These are phyloP conservation scores for Acleris laterana DNA, from an alignment of 2,888 invertebrate species.

Conservation along the genomic window DNA sequence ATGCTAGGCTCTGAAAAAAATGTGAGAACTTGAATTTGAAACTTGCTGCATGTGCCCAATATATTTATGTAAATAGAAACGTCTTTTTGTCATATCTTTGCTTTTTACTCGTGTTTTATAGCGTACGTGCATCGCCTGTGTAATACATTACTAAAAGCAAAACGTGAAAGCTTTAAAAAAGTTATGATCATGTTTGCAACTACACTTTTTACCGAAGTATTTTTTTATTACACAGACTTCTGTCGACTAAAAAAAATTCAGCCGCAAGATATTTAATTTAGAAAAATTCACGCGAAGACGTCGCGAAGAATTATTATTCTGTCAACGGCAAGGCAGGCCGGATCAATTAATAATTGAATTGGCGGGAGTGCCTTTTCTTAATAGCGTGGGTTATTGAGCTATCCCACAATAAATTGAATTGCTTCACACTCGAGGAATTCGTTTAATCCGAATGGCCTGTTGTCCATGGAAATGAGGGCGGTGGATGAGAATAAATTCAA, in stretches of 20 bases:
- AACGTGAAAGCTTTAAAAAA: no score
- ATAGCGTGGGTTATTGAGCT: constrained; percentile 55
- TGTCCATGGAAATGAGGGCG: constrained; percentile 43
- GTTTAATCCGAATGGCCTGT: constrained; percentile 49
- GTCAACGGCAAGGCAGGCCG: constrained; percentile 52
- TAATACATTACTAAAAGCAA: no score
- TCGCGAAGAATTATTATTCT: constrained; percentile 55
- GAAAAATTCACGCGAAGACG: constrained; percentile 45
- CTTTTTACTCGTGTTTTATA: no score
- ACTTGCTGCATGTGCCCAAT: no score
- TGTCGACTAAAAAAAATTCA: constrained; percentile 12
- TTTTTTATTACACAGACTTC: neutral
- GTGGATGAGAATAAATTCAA: constrained; percentile 23
- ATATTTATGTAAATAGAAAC: no score
- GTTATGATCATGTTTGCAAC: no score
- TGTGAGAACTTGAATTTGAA: no score
- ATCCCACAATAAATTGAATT: constrained; percentile 60
- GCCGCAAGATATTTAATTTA: constrained; percentile 51
- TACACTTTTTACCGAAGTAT: no score
- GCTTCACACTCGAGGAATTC: constrained; percentile 59
- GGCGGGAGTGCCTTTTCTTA: constrained; percentile 65
- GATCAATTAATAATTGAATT: constrained; percentile 65
- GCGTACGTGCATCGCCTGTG: no score
- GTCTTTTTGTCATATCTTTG: no score
- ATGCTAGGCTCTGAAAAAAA: no score